Evolutionary conservation across 2,113 vertebrate genomes (phyloP).

Genomic region (Lipophrys pholis): DNA sequence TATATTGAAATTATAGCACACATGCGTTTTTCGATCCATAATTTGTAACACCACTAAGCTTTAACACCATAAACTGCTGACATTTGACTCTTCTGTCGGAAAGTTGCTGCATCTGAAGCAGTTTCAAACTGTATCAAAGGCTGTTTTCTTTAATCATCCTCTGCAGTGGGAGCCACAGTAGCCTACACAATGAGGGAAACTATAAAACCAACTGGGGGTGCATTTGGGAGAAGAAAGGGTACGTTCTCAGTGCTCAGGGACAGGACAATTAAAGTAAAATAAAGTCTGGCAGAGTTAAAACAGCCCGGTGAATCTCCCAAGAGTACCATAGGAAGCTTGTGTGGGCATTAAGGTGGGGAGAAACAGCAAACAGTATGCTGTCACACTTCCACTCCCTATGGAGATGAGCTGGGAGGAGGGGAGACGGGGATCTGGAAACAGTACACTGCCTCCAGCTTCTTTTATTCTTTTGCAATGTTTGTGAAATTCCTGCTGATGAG

Average conservation of each 20-base stretch:
- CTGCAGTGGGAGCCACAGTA: constrained; percentile 42
- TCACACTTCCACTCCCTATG: constrained; percentile 71
- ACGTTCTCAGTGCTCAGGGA: constrained; percentile 58
- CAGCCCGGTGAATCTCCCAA: constrained; percentile 62
- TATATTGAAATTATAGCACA: constrained; percentile 15
- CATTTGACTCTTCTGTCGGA: constrained; percentile 29
- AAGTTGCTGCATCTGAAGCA: constrained; percentile 32
- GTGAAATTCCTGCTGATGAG: constrained; percentile 74
- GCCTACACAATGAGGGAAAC: constrained; percentile 23
- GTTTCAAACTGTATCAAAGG: constrained; percentile 35
- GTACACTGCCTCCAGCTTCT: constrained; percentile 63
- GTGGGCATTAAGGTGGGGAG: constrained; percentile 70
- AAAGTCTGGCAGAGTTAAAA: constrained; percentile 76
- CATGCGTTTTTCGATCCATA: constrained; percentile 3
- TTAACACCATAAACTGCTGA: constrained; percentile 26
- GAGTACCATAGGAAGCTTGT: constrained; percentile 65
- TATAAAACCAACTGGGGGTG: constrained; percentile 64
- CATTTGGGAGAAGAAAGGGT: constrained; percentile 57
- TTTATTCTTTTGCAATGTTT: constrained; percentile 60
- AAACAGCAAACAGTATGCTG: constrained; percentile 73
- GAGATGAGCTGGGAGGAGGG: constrained; percentile 63
- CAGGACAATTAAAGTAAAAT: constrained; percentile 81
- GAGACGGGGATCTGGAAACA: constrained; percentile 66
- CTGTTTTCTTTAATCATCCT: constrained; percentile 59
- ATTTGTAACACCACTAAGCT: background rate